These are phyloP conservation scores for Schrankia costaestrigalis DNA, from an alignment of 2,888 invertebrate species.

Conservation along the genomic window DNA sequence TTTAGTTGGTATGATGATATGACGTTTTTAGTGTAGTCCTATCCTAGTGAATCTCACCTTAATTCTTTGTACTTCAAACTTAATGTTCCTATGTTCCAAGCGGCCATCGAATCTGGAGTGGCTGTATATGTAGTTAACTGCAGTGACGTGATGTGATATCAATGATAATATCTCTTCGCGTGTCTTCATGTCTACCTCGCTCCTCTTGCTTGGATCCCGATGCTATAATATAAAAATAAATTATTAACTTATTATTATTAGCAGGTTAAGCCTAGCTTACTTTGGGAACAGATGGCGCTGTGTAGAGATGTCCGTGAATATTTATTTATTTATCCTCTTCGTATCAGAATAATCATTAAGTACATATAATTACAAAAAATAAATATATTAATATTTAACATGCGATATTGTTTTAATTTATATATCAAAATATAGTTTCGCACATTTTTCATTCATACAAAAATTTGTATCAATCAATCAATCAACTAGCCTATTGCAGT, in stretches of 20 bases:
- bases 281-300: background rate
- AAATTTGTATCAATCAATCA: no score
- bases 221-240: slow-evolving; percentile 81
- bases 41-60: slow-evolving; percentile 48
- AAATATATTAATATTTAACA: no score
- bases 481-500: no score
- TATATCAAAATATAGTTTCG: no score
- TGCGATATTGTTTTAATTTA: no score
- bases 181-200: slow-evolving; percentile 91
- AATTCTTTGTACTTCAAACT: slow-evolving; percentile 94
- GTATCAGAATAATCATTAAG: no score
- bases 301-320: no score
- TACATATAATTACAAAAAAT: no score
- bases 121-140: slow-evolving; percentile 98
- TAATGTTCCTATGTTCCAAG: slow-evolving; percentile 93
- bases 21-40: no score
- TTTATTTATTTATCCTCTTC: no score
- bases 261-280: background rate
- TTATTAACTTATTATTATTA: background rate
- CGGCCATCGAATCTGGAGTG: slow-evolving; percentile 96
- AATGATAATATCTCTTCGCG: slow-evolving; percentile 98
- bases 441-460: no score
- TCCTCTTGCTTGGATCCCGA: slow-evolving; percentile 83
- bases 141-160: slow-evolving; percentile 99
- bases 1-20: no score